Percentiles rank a stretch among this genome's conserved stretches.
These are phyloP conservation scores for Acrocephalus kingi DNA, from an alignment of 2,113 vertebrate species.

Conservation along the genomic window DNA sequence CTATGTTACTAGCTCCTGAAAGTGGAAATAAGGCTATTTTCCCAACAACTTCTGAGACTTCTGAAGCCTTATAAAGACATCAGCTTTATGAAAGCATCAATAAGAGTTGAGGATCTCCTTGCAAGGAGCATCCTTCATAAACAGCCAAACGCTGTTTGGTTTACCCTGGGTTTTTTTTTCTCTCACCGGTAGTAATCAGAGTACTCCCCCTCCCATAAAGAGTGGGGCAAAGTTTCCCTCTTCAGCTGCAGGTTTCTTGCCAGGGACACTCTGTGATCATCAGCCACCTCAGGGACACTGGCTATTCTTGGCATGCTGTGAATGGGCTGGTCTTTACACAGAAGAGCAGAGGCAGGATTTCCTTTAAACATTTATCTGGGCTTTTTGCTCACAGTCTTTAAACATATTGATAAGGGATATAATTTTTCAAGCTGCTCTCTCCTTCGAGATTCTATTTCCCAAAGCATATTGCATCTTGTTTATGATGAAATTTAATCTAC, in stretches of 20 bases:
- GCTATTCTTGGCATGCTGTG: not conserved
- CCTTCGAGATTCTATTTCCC: not conserved
- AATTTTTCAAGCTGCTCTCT: not conserved
- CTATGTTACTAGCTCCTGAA: not conserved
- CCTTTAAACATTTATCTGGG: not conserved
- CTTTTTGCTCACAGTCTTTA: not conserved
- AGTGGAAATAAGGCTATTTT: not conserved
- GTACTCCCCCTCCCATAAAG: not conserved
- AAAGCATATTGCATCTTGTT: not conserved
- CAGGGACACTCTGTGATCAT: not conserved
- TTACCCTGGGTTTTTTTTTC: not conserved
- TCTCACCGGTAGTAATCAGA: not conserved
- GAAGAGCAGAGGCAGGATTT: not conserved
- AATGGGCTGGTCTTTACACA: not conserved
- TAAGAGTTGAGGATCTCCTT: not conserved
- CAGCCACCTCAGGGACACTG: not conserved
- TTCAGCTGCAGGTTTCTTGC: not conserved
- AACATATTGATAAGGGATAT: not conserved
- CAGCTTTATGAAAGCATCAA: not conserved
- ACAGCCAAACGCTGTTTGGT: not conserved
- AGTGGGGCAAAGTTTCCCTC: not conserved
- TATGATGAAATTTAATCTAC: not conserved
- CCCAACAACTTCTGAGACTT: not conserved
- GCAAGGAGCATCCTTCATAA: not conserved
- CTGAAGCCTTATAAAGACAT: not conserved